A percentile compares a stretch with the other conserved stretches of the same genome.
Evolutionary conservation across 1,140 invertebrate genomes (phyloP).

Genomic region (Bicyclus anynana): DNA sequence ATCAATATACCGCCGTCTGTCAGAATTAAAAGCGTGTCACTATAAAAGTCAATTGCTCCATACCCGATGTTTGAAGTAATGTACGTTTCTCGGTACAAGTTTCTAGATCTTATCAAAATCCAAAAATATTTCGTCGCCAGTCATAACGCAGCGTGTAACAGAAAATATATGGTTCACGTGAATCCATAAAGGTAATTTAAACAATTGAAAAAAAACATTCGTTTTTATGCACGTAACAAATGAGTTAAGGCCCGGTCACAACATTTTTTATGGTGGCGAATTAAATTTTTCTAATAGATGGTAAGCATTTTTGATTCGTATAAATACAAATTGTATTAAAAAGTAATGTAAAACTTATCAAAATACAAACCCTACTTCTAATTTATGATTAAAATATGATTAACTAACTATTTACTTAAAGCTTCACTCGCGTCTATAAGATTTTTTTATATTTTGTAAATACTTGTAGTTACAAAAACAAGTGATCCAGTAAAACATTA

Average conservation of each 20-base stretch:
- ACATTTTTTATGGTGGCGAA: neutral
- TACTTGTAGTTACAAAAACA: too few relatives aligned
- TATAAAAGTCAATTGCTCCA: conserved; percentile 19
- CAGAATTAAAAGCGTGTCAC: too few relatives aligned
- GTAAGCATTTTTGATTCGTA: conserved; percentile 4
- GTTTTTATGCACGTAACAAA: conserved; percentile 22
- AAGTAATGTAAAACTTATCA: too few relatives aligned
- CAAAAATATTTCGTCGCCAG: conserved; percentile 16
- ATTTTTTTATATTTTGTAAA: too few relatives aligned
- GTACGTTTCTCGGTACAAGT: conserved; percentile 13
- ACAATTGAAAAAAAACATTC: conserved; percentile 31
- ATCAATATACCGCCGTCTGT: too few relatives aligned
- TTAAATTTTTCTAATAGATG: neutral
- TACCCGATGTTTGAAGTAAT: too few relatives aligned
- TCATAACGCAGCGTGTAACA: conserved; percentile 14
- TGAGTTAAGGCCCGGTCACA: conserved; percentile 19
- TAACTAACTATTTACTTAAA: too few relatives aligned
- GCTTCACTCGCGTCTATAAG: too few relatives aligned
- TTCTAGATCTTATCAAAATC: conserved; percentile 22
- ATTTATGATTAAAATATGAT: too few relatives aligned
- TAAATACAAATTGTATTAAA: neutral
- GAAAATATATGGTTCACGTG: conserved; percentile 22
- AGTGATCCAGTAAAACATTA: too few relatives aligned
- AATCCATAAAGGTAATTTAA: conserved; percentile 26
- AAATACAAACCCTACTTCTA: too few relatives aligned